Evolutionary conservation across 2,888 invertebrate genomes (phyloP), one percentile per base, ranked within the genome.

Genomic region (Oligia latruncula): DNA sequence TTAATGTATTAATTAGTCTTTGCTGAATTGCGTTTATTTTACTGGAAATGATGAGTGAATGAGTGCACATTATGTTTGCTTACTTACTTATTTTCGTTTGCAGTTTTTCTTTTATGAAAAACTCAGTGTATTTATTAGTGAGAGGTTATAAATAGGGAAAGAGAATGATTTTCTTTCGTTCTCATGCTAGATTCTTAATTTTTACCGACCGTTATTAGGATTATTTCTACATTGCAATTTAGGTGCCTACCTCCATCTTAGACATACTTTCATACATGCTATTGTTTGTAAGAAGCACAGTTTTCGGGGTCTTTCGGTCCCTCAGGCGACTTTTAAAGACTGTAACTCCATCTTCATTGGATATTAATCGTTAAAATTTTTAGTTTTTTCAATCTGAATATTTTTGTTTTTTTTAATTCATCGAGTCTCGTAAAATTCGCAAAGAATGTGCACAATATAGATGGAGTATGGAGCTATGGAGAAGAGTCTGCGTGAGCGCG

Each of bases 1-100:
- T 90, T 88, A 87, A 85, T 90, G 76, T 80, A 82, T 87, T 89
- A 88, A 89, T 88, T 81, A 89, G 77, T 71, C 78, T 90, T 81
- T 66, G 62, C 55, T 72, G 62, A 86, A 73, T 81, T 85, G 77
- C 81, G 52, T 85, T 85, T 88, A 65, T 88, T 65, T 85, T 85
- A 5, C n/a, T 52, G 60, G n/a, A 49, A 77, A 64, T 85, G 15
- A 58, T 49, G 35, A 64, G 73, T 15, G 60, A 74, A 74, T 85
- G 58, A 55, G 49, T 71, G 64, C 11, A 74, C 8, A 35, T 72
- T 55, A 60, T 64, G 20, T 66, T 73, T 72, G 49, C 66, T 83
- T 49, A 6, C 20, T 17, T 15, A 35, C 17, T 23, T 49, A n/a
- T 62, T 55, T 46, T 43, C 0, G n/a, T 55, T 29, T 43, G n/a